phyloP scores from a whole-genome alignment of 2,888 invertebrate species.

The Encarsia formosa region DNA sequence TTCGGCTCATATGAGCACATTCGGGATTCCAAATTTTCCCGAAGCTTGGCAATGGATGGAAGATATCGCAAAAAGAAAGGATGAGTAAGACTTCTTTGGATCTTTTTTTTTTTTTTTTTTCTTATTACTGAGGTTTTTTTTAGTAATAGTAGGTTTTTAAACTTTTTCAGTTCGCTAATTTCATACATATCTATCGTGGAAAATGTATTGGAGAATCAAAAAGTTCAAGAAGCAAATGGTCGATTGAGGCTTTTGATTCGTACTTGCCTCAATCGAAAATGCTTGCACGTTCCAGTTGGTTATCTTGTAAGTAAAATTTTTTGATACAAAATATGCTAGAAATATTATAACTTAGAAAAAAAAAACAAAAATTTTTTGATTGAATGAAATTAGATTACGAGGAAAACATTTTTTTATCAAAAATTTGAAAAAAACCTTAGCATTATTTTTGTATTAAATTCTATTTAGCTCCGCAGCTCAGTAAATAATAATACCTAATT shows the following conservation, averaged over 20 bases:
- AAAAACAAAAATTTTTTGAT: no score
- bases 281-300: slow-evolving; percentile 56
- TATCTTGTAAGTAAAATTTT: slow-evolving; percentile 48
- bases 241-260: slow-evolving; percentile 54
- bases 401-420: no score
- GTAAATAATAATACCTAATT: background rate
- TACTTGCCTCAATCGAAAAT: slow-evolving; percentile 54
- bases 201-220: slow-evolving; percentile 48
- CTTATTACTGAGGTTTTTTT: background rate
- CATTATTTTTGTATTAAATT: no score
- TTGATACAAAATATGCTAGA: no score
- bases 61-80: slow-evolving; percentile 47
- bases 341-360: no score
- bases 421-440: no score
- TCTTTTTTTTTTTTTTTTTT: background rate
- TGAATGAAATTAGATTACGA: no score
- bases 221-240: slow-evolving; percentile 51
- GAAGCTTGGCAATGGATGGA: slow-evolving; percentile 58
- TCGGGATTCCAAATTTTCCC: slow-evolving; percentile 50
- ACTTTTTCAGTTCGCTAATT: slow-evolving; percentile 42
- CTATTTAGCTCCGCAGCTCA: no score
- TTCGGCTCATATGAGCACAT: slow-evolving; percentile 45
- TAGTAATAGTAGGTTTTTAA: slow-evolving; percentile 1
- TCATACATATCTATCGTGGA: slow-evolving; percentile 52
- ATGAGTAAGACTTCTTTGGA: slow-evolving; percentile 2